Conservation (phyloP, 2,113 vertebrate genomes). For the Chaenocephalus aceratus region DNA sequence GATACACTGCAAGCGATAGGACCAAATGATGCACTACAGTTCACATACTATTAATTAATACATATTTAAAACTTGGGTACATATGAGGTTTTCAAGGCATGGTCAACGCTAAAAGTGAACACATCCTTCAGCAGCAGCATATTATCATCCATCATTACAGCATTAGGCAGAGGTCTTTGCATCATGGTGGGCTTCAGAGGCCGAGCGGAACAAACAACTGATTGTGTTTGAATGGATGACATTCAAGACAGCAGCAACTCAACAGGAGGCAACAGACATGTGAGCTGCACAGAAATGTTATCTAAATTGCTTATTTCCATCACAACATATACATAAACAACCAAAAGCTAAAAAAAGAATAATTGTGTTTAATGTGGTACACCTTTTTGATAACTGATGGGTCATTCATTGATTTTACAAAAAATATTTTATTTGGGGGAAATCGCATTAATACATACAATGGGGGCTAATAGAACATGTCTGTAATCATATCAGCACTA, state of each 20-base stretch:
- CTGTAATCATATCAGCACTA: background rate
- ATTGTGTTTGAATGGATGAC: slow-evolving; percentile 42
- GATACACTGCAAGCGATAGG: slow-evolving; percentile 24
- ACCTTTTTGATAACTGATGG: too few species aligned
- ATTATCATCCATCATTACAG: slow-evolving; percentile 61
- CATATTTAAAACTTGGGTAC: slow-evolving; percentile 17
- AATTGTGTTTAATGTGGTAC: too few species aligned
- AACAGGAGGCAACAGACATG: slow-evolving; percentile 4
- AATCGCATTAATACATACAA: background rate
- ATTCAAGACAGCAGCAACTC: slow-evolving; percentile 18
- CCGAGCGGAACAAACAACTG: slow-evolving; percentile 39
- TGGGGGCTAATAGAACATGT: background rate
- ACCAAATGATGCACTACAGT: slow-evolving; percentile 51
- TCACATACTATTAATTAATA: slow-evolving; percentile 25
- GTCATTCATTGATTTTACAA: too few species aligned
- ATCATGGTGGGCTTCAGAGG: slow-evolving; percentile 44
- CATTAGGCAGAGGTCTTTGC: slow-evolving; percentile 52
- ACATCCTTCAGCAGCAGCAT: slow-evolving; percentile 54
- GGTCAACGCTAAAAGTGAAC: slow-evolving; percentile 51
- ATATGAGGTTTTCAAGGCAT: slow-evolving; percentile 7
- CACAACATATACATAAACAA: background rate
- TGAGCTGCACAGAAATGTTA: slow-evolving; percentile 6
- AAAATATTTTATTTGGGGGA: too few species aligned
- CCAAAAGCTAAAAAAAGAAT: background rate
- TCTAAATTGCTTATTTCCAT: background rate